These are phyloP conservation scores for Dolichomitus sp. DNA, from an alignment of 2,888 invertebrate genomes.

Conservation along the genomic window DNA sequence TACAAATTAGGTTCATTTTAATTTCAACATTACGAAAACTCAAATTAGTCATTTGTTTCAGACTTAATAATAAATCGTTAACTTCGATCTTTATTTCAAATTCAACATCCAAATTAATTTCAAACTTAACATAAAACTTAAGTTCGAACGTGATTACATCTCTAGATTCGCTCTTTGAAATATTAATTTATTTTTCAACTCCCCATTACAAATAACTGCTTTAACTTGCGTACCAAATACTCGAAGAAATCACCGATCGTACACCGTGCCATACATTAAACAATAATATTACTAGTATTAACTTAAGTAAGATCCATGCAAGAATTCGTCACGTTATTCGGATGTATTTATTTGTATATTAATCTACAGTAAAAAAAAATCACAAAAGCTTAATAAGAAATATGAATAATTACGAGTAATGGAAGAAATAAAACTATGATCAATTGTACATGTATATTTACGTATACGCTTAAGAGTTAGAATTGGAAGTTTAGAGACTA, in stretches of 20 bases:
- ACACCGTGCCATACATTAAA: conserved; percentile 50
- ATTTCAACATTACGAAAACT: not conserved
- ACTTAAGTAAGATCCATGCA: conserved; percentile 5
- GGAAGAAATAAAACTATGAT: conserved; percentile 10
- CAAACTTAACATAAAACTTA: not conserved
- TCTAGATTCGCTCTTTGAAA: not conserved
- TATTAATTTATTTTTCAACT: not conserved
- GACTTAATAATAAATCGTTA: not conserved
- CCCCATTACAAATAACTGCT: not conserved
- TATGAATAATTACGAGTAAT: not conserved
- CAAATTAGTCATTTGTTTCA: not conserved
- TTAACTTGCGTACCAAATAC: conserved; percentile 31
- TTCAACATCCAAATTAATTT: not conserved
- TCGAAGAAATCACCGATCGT: conserved; percentile 21
- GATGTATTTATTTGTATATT: not conserved
- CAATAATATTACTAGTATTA: conserved; percentile 8
- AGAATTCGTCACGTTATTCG: not conserved
- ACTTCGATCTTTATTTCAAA: not conserved
- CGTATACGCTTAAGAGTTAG: conserved; percentile 33
- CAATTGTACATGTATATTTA: conserved; percentile 18
- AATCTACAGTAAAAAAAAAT: not conserved
- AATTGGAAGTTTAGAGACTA: conserved; percentile 35
- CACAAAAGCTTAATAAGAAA: not conserved
- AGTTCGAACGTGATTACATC: not conserved
- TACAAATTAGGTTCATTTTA: not conserved